These are phyloP conservation scores for Stramonita haemastoma DNA, from an alignment of 2,888 invertebrate species.

Conservation along the genomic window DNA sequence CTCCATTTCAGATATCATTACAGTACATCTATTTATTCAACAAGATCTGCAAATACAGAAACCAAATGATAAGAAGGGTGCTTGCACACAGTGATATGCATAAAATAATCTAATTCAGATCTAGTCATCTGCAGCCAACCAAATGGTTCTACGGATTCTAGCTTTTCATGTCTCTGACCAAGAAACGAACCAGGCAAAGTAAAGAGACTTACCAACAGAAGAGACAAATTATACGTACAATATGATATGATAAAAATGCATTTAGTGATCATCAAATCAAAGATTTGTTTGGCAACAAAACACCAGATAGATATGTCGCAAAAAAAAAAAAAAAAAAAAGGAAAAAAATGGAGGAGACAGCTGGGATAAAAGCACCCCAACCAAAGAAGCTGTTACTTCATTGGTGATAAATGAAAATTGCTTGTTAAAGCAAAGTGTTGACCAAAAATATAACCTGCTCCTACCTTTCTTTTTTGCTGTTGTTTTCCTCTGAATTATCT, in stretches of 20 bases:
- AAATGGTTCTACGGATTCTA: background rate
- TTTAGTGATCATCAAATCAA: background rate
- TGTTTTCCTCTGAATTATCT: too few species aligned
- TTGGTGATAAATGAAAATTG: too few species aligned
- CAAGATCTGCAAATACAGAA: conserved; percentile 21
- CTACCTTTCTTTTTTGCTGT: too few species aligned
- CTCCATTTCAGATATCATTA: background rate
- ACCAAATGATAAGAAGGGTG: conserved; percentile 12
- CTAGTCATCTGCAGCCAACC: background rate
- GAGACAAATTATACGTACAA: background rate
- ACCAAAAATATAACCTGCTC: too few species aligned
- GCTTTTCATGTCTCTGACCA: background rate
- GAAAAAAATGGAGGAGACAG: background rate
- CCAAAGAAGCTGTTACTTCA: too few species aligned
- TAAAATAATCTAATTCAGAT: conserved; percentile 18
- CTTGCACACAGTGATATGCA: conserved; percentile 25
- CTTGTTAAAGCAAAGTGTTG: too few species aligned
- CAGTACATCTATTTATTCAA: conserved; percentile 33
- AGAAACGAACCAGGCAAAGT: background rate
- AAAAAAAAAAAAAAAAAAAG: background rate
- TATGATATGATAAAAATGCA: background rate
- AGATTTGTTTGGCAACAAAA: conserved; percentile 13
- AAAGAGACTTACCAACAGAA: background rate
- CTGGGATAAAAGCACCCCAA: too few species aligned
- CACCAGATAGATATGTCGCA: background rate